phyloP scores from a whole-genome alignment of 2,113 vertebrate genomes.

The Clupea harengus region DNA sequence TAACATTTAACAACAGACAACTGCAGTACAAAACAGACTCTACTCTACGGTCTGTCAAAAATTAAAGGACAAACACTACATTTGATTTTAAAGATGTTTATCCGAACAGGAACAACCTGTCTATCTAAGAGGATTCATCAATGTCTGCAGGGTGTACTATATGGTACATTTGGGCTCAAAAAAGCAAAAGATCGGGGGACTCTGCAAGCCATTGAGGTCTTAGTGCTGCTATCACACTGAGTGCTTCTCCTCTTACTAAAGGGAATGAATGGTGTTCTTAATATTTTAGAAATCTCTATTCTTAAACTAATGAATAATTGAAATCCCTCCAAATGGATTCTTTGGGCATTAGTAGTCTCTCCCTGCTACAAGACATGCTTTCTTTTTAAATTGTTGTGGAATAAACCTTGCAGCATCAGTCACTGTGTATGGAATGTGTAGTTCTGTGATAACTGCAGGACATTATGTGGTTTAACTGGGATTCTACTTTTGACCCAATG shows the following conservation, averaged over 20 bases:
- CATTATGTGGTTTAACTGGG: neutral
- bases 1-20: too few relatives aligned
- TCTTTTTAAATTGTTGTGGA: slow-evolving; percentile 37
- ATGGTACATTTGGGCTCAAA: neutral
- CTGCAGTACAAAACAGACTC: too few relatives aligned
- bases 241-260: neutral
- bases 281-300: slow-evolving; percentile 44
- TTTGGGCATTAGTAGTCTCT: slow-evolving; percentile 12
- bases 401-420: slow-evolving; percentile 20
- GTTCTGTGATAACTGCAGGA: neutral
- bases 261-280: neutral
- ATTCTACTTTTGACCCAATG: neutral
- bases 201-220: neutral
- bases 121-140: too few relatives aligned
- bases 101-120: too few relatives aligned
- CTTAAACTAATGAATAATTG: slow-evolving; percentile 34
- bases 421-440: neutral
- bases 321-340: slow-evolving; percentile 17
- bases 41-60: too few relatives aligned
- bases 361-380: slow-evolving; percentile 35
- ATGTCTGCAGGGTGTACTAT: too few relatives aligned
- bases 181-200: neutral
- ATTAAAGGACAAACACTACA: too few relatives aligned
- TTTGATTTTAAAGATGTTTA: too few relatives aligned
- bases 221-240: neutral